Evolutionary conservation across 2,888 invertebrate genomes (phyloP).

Genomic region (Epirrhoe tristata): DNA sequence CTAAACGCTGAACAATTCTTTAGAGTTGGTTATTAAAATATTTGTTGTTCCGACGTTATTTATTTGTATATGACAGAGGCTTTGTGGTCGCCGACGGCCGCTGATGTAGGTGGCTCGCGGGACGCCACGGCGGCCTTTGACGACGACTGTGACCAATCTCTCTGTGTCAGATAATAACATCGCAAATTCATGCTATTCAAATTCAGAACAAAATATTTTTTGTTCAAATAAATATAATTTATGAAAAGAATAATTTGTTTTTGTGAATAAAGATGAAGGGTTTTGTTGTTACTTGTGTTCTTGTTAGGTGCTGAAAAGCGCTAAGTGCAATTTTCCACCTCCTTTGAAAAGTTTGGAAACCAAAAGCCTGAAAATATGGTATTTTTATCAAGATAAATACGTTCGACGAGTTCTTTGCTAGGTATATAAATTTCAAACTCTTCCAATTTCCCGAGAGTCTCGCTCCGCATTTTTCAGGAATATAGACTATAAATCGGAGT

Average conservation of each 20-base stretch:
- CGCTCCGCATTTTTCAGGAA: constrained; percentile 11
- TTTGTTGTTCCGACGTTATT: constrained; percentile 83
- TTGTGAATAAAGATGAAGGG: constrained; percentile 28
- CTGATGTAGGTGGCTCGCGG: constrained; percentile 67
- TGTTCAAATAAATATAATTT: constrained; percentile 45
- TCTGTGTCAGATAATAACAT: constrained; percentile 72
- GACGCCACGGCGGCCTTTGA: constrained; percentile 63
- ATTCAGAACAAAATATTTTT: constrained; percentile 46
- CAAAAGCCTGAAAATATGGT: background rate
- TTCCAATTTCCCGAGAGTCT: constrained; percentile 3
- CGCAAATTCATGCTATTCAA: constrained; percentile 66
- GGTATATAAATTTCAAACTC: background rate
- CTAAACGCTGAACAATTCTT: constrained; percentile 78
- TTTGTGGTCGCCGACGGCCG: constrained; percentile 74
- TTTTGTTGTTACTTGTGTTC: constrained; percentile 17
- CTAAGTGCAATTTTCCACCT: background rate
- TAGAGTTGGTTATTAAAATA: constrained; percentile 84
- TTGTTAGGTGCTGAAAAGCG: background rate
- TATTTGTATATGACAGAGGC: constrained; percentile 79
- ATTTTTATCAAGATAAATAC: background rate
- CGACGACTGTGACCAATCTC: constrained; percentile 74
- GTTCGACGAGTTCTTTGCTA: background rate
- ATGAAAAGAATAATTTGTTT: constrained; percentile 39
- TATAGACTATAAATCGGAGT: constrained; percentile 44
- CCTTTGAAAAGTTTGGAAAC: background rate